Evolutionary conservation across 2,888 invertebrate species (phyloP).

Genomic region (Eristalinus aeneus): DNA sequence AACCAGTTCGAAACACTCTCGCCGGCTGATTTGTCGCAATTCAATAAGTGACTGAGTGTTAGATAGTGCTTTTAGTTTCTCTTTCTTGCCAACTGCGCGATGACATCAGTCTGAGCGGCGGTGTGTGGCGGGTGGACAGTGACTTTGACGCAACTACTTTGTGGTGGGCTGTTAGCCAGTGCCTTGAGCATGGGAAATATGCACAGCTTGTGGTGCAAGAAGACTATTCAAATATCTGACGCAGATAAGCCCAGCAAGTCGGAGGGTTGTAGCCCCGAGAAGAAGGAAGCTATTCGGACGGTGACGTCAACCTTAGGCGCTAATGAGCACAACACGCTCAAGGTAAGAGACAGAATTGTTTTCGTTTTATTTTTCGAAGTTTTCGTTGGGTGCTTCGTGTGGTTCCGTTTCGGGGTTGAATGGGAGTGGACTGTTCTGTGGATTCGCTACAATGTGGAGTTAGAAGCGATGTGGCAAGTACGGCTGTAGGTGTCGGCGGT

Average conservation of each 20-base stretch:
- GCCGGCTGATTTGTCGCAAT: constrained; percentile 23
- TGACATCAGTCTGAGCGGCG: constrained; percentile 29
- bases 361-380: neutral
- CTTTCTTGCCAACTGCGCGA: constrained; percentile 19
- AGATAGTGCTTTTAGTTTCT: constrained; percentile 2
- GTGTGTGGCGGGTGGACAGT: neutral
- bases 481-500: neutral
- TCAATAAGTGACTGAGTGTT: neutral
- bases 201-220: constrained; percentile 80
- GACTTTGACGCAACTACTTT: neutral
- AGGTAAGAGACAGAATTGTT: constrained; percentile 40
- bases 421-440: neutral
- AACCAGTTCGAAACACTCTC: neutral
- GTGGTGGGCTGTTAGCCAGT: constrained; percentile 1
- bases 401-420: neutral
- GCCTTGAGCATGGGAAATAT: constrained; percentile 79
- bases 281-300: constrained; percentile 63
- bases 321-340: constrained; percentile 45
- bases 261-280: constrained; percentile 38
- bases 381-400: neutral
- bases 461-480: no score
- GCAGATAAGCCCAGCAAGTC: constrained; percentile 44
- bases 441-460: neutral
- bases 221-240: constrained; percentile 72
- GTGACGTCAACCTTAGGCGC: constrained; percentile 28